These are phyloP conservation scores for Cyanocitta stelleri DNA, from an alignment of 2,113 vertebrate species.

Conservation along the genomic window DNA sequence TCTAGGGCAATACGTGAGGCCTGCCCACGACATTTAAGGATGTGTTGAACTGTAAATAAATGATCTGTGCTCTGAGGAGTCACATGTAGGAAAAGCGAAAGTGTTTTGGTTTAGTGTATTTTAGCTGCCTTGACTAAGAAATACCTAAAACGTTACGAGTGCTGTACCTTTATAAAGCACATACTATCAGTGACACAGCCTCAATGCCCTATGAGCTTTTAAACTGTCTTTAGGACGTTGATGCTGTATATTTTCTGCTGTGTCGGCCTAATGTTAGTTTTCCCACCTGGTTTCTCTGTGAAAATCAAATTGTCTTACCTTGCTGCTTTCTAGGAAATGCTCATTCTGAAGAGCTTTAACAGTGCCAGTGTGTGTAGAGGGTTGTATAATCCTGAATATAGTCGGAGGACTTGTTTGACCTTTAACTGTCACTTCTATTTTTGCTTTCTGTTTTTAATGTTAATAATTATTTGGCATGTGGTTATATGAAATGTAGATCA, in stretches of 20 bases:
- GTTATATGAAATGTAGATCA: background rate
- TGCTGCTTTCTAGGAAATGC: constrained; percentile 62
- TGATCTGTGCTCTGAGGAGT: background rate
- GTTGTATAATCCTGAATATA: background rate
- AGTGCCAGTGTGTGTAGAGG: background rate
- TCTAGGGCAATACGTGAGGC: background rate
- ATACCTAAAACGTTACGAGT: background rate
- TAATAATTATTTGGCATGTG: background rate
- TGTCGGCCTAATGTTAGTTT: background rate
- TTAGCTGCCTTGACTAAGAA: background rate
- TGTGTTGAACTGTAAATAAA: background rate
- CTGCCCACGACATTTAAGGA: background rate
- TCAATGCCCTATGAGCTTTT: background rate
- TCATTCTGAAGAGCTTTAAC: background rate
- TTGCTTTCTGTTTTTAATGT: background rate
- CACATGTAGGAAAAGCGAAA: background rate
- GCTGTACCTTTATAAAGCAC: background rate
- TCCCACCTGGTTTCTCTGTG: background rate
- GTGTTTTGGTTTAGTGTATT: background rate
- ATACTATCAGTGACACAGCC: background rate
- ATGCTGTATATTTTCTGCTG: background rate
- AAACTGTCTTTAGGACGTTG: background rate
- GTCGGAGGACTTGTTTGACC: constrained; percentile 46
- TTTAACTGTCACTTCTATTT: constrained; percentile 41
- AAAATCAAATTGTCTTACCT: constrained; percentile 24